phyloP scores from a whole-genome alignment of 1,140 invertebrate genomes.

The Dysdera silvatica region DNA sequence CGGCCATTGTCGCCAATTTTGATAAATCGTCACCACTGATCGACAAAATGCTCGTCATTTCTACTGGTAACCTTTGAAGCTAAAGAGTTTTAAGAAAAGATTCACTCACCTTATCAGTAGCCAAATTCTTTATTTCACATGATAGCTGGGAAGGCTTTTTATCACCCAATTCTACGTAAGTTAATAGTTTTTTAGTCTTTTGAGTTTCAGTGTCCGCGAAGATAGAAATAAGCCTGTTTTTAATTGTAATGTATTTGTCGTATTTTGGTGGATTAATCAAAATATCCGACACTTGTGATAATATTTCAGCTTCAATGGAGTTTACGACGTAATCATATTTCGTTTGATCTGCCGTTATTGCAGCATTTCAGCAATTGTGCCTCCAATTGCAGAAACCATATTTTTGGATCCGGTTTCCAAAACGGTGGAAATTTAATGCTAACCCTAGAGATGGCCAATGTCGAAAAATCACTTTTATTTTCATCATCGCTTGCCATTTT shows the following conservation, averaged over 20 bases:
- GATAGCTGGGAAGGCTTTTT: conserved; percentile 16
- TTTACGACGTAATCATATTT: conserved; percentile 21
- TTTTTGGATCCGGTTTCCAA: too few relatives aligned
- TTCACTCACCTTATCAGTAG: conserved; percentile 5
- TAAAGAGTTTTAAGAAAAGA: conserved; percentile 17
- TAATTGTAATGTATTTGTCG: neutral
- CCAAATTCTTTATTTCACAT: conserved; percentile 20
- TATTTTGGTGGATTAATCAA: conserved; percentile 9
- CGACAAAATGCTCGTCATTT: neutral
- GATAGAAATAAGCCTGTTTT: conserved; percentile 11
- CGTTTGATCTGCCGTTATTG: conserved; percentile 14
- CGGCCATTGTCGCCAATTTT: conserved; percentile 1
- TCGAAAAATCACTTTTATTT: too few relatives aligned
- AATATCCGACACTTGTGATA: conserved; percentile 15
- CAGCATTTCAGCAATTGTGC: conserved; percentile 14
- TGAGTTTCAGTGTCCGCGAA: conserved; percentile 3
- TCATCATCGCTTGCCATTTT: too few relatives aligned
- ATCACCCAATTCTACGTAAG: conserved; percentile 12
- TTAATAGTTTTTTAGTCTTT: conserved; percentile 10
- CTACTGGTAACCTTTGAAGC: neutral
- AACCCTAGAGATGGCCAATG: too few relatives aligned
- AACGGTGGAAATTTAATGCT: too few relatives aligned
- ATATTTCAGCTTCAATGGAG: conserved; percentile 18
- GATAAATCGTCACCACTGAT: neutral
- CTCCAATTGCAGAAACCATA: conserved; percentile 14